phyloP scores from a whole-genome alignment of 2,888 invertebrate species.

The Athalia circularis region DNA sequence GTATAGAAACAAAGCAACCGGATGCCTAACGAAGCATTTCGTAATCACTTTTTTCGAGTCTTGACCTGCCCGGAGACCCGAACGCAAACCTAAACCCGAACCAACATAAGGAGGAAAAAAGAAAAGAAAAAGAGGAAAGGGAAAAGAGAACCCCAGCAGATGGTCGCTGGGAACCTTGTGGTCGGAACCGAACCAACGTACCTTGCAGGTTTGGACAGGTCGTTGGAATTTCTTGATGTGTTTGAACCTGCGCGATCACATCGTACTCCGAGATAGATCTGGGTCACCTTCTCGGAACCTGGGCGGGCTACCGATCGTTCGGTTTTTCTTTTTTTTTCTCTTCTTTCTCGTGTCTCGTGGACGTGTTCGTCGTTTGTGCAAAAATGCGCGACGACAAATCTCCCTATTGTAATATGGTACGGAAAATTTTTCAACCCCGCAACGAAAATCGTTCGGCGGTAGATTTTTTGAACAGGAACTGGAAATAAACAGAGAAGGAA shows the following conservation, averaged over 20 bases:
- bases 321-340: background rate
- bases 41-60: conserved; percentile 21
- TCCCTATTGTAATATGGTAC: too few species aligned
- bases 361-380: too few species aligned
- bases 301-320: background rate
- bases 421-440: background rate
- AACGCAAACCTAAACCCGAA: conserved; percentile 8
- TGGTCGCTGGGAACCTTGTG: conserved; percentile 44
- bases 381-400: too few species aligned
- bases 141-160: conserved; percentile 28
- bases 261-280: conserved; percentile 33
- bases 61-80: conserved; percentile 35
- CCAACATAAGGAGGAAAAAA: background rate
- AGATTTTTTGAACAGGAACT: too few species aligned
- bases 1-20: conserved; percentile 33
- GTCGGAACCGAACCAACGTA: background rate
- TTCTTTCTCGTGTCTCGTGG: background rate
- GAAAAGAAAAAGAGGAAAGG: background rate
- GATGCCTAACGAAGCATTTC: conserved; percentile 40
- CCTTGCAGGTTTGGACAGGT: conserved; percentile 33
- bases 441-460: background rate
- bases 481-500: too few species aligned
- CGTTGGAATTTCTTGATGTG: conserved; percentile 33
- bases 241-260: conserved; percentile 30
- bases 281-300: conserved; percentile 43